These are phyloP conservation scores for Amitus sp. DNA, from an alignment of 2,888 invertebrate species.

Conservation along the genomic window DNA sequence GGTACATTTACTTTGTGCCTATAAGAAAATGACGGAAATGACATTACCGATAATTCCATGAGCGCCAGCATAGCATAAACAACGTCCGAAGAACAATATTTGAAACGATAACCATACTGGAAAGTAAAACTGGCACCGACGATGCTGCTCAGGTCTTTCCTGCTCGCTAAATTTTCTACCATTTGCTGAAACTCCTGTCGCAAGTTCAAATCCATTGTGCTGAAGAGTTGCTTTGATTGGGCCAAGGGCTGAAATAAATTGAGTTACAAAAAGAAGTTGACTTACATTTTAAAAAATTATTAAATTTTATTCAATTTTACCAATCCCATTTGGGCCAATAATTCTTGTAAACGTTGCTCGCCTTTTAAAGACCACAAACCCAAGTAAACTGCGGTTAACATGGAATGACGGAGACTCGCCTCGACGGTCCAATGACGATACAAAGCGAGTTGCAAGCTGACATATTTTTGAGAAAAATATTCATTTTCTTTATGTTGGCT, in stretches of 20 bases:
- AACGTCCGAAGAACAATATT: conserved; percentile 84
- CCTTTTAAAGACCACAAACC: conserved; percentile 89
- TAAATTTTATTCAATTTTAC: conserved; percentile 7
- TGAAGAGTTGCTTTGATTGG: conserved; percentile 87
- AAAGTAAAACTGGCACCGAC: conserved; percentile 83
- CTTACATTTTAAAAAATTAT: not conserved
- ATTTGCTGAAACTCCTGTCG: conserved; percentile 79
- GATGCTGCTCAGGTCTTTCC: conserved; percentile 77
- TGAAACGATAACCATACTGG: conserved; percentile 83
- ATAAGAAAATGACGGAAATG: not conserved
- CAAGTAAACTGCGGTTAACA: conserved; percentile 81
- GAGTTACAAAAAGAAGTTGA: not conserved
- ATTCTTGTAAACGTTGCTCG: conserved; percentile 80
- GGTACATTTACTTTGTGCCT: too few species aligned
- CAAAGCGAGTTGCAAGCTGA: conserved; percentile 76
- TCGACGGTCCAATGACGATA: conserved; percentile 94
- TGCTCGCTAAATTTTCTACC: conserved; percentile 73
- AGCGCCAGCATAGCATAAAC: conserved; percentile 83
- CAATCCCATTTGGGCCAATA: conserved; percentile 90
- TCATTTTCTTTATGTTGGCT: too few species aligned
- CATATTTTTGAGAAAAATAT: conserved; percentile 23
- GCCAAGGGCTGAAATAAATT: conserved; percentile 71
- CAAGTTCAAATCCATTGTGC: conserved; percentile 88
- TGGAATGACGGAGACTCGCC: conserved; percentile 84
- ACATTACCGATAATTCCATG: conserved; percentile 76